Conservation (phyloP, 2,888 invertebrate genomes). For the Octodonta nipae region DNA sequence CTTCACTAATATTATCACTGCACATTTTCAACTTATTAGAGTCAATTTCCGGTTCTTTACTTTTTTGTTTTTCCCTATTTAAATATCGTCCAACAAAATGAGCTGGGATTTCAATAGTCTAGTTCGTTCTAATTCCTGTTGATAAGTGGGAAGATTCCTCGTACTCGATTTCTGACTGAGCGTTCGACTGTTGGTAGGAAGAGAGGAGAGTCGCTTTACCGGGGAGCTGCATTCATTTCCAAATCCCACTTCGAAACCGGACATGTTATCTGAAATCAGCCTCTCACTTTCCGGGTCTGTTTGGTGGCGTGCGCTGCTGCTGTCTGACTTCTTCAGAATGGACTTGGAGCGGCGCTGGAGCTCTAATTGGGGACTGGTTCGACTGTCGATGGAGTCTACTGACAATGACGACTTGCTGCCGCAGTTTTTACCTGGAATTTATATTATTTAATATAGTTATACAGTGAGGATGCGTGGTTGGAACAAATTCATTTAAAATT, state of each 20-base stretch:
- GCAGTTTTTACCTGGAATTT: slow-evolving; percentile 37
- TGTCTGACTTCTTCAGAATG: slow-evolving; percentile 63
- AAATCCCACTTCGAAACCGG: slow-evolving; percentile 41
- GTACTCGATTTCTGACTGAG: slow-evolving; percentile 21
- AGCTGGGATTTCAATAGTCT: slow-evolving; percentile 33
- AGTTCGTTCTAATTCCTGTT: slow-evolving; percentile 26
- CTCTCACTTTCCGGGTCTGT: slow-evolving; percentile 63
- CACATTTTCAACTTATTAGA: slow-evolving; percentile 29
- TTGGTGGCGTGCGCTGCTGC: slow-evolving; percentile 34
- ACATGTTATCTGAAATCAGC: slow-evolving; percentile 52
- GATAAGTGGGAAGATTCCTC: slow-evolving; percentile 20
- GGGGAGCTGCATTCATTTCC: slow-evolving; percentile 33
- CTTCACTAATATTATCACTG: slow-evolving; percentile 23
- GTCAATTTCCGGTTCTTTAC: slow-evolving; percentile 24
- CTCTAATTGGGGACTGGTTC: slow-evolving; percentile 48
- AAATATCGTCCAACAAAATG: slow-evolving; percentile 36
- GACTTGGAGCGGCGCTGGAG: slow-evolving; percentile 57
- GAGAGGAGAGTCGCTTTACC: slow-evolving; percentile 29
- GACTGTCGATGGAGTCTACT: slow-evolving; percentile 53
- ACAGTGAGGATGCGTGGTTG: too few species aligned
- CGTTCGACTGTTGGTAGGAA: slow-evolving; percentile 25
- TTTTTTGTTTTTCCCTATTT: slow-evolving; percentile 25
- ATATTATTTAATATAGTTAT: neutral
- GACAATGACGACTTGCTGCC: slow-evolving; percentile 55
- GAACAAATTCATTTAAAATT: too few species aligned